Evolutionary conservation across 1,140 invertebrate species (phyloP).

Genomic region (Homalodisca vitripennis): DNA sequence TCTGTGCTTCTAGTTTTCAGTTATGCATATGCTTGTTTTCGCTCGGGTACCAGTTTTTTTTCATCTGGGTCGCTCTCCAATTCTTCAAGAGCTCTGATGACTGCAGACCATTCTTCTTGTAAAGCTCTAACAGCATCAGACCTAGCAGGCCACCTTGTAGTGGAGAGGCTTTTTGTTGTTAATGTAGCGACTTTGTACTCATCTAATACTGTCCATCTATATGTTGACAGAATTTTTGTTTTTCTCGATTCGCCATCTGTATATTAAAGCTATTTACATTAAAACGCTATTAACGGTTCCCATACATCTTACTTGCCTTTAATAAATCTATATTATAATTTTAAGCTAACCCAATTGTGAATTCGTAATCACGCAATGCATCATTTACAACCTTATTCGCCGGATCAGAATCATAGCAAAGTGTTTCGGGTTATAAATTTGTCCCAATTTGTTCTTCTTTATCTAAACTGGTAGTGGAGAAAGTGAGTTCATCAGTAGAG

Average conservation of each 20-base stretch:
- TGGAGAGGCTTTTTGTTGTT: slow-evolving; percentile 26
- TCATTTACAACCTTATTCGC: slow-evolving; percentile 24
- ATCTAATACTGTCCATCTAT: slow-evolving; percentile 35
- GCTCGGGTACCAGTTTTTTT: slow-evolving; percentile 33
- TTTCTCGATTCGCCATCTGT: slow-evolving; percentile 14
- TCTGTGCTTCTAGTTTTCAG: no score
- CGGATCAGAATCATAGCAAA: slow-evolving; percentile 26
- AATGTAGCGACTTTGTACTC: slow-evolving; percentile 8
- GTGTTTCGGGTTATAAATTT: slow-evolving; percentile 21
- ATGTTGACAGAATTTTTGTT: slow-evolving; percentile 34
- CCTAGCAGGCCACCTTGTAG: slow-evolving; percentile 23
- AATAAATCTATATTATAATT: slow-evolving; percentile 18
- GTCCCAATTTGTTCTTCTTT: not conserved
- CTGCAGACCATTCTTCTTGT: slow-evolving; percentile 32
- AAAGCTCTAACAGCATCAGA: slow-evolving; percentile 41
- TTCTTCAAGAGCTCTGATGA: slow-evolving; percentile 30
- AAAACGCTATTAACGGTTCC: slow-evolving; percentile 19
- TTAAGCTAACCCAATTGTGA: slow-evolving; percentile 12
- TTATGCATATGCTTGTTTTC: no score
- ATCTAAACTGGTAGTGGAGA: not conserved
- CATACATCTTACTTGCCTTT: slow-evolving; percentile 15
- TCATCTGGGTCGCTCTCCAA: slow-evolving; percentile 32
- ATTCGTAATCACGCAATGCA: slow-evolving; percentile 21
- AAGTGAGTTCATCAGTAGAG: slow-evolving; percentile 10
- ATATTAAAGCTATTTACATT: not conserved